Conservation (phyloP, 2,888 invertebrate genomes). For the Microplitis manilae region DNA sequence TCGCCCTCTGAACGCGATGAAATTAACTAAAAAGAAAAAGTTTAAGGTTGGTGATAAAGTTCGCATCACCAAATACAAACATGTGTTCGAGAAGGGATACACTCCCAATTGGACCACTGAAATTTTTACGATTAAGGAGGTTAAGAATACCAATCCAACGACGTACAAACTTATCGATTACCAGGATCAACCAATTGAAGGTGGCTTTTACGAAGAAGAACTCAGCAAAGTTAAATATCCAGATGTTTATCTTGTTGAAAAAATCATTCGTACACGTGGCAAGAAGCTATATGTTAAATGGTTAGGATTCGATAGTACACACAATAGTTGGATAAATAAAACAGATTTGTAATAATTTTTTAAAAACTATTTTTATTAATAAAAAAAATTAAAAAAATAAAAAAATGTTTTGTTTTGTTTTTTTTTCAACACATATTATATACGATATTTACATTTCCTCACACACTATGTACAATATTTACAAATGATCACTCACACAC, state of each 20-base stretch:
- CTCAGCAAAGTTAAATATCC: constrained; percentile 59
- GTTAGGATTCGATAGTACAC: constrained; percentile 37
- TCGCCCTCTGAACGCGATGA: not conserved
- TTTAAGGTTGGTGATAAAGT: not conserved
- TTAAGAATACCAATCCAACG: constrained; percentile 54
- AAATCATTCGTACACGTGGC: constrained; percentile 31
- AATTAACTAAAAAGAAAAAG: not conserved
- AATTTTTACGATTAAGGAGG: constrained; percentile 58
- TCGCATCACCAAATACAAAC: not conserved
- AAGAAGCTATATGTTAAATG: constrained; percentile 32
- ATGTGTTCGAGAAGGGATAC: constrained; percentile 36
- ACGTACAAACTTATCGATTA: constrained; percentile 51
- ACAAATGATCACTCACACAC: not conserved
- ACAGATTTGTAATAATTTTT: not conserved
- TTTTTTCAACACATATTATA: not conserved
- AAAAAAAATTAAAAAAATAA: constrained; percentile 16
- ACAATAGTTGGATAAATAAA: constrained; percentile 40
- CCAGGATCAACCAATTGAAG: constrained; percentile 54
- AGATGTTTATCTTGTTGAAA: constrained; percentile 47
- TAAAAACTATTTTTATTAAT: not conserved
- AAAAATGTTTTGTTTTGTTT: not conserved
- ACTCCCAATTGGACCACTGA: constrained; percentile 61
- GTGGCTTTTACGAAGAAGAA: constrained; percentile 62
- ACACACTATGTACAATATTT: not conserved
- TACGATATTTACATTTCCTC: not conserved